Conservation (phyloP, 2,888 invertebrate species). For the Incurvaria masculella region DNA sequence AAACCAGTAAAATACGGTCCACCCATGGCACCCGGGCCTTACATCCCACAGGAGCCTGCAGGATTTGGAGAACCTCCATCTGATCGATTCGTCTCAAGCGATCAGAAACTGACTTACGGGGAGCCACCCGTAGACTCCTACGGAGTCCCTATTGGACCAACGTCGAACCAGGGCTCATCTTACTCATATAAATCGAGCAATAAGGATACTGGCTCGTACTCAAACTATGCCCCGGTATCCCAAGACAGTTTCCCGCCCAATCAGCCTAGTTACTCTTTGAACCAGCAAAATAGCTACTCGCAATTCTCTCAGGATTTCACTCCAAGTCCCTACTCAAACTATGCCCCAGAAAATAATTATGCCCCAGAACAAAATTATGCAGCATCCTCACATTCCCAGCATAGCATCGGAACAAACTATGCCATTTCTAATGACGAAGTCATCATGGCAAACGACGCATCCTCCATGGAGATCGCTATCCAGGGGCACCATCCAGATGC, state of each 20-base stretch:
- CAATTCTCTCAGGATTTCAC: too few relatives aligned
- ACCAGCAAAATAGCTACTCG: too few relatives aligned
- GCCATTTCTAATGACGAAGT: background rate
- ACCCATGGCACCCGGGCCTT: conserved; percentile 5
- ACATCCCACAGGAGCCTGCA: conserved; percentile 21
- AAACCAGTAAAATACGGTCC: too few relatives aligned
- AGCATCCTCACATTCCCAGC: background rate
- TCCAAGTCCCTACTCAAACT: too few relatives aligned
- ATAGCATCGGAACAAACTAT: background rate
- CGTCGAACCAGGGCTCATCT: background rate
- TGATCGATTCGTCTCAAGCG: conserved; percentile 18
- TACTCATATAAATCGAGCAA: too few relatives aligned
- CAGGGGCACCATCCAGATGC: too few relatives aligned
- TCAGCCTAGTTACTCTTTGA: too few relatives aligned
- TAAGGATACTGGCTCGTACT: too few relatives aligned
- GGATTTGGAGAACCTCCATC: conserved; percentile 39
- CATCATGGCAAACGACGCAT: background rate
- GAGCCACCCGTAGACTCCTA: conserved; percentile 36
- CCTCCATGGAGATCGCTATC: background rate
- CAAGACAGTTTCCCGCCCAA: background rate
- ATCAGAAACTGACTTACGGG: conserved; percentile 20
- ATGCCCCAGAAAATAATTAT: too few relatives aligned
- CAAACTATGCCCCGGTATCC: background rate
- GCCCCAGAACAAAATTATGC: background rate
- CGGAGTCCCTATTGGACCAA: conserved; percentile 25